These are phyloP conservation scores for Polylopha cassiicola DNA, from an alignment of 2,888 invertebrate genomes.

Conservation along the genomic window DNA sequence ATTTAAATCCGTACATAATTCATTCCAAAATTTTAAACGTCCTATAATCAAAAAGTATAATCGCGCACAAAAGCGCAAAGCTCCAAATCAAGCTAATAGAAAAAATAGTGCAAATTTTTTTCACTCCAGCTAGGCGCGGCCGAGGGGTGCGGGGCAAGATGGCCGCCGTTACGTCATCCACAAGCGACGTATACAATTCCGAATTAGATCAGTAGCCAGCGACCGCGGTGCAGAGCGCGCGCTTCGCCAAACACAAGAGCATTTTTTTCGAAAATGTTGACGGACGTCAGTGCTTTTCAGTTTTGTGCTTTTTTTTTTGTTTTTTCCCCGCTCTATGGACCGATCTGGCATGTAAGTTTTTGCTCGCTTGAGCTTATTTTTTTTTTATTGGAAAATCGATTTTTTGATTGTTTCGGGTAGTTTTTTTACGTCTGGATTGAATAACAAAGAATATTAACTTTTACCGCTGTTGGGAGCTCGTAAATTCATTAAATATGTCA, in stretches of 20 bases:
- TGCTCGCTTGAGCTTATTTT: slow-evolving; percentile 44
- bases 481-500: too few relatives aligned
- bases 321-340: slow-evolving; percentile 25
- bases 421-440: slow-evolving; percentile 8
- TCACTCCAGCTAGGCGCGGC: slow-evolving; percentile 54
- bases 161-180: slow-evolving; percentile 72
- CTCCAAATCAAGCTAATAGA: slow-evolving; percentile 49
- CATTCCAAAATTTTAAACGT: too few relatives aligned
- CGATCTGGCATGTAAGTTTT: slow-evolving; percentile 50
- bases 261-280: slow-evolving; percentile 33
- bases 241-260: slow-evolving; percentile 22
- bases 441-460: too few relatives aligned
- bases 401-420: slow-evolving; percentile 30
- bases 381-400: slow-evolving; percentile 41
- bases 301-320: slow-evolving; percentile 34
- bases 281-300: slow-evolving; percentile 46
- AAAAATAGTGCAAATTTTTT: slow-evolving; percentile 60
- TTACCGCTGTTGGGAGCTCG: too few relatives aligned
- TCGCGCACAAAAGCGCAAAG: too few relatives aligned
- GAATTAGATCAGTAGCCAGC: slow-evolving; percentile 71
- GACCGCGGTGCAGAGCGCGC: slow-evolving; percentile 44
- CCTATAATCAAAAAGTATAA: too few relatives aligned
- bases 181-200: slow-evolving; percentile 51
- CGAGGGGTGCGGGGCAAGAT: slow-evolving; percentile 54
- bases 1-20: too few relatives aligned